Evolutionary conservation across 2,888 invertebrate species (phyloP).

Genomic region (Ornithoptera priamus): DNA sequence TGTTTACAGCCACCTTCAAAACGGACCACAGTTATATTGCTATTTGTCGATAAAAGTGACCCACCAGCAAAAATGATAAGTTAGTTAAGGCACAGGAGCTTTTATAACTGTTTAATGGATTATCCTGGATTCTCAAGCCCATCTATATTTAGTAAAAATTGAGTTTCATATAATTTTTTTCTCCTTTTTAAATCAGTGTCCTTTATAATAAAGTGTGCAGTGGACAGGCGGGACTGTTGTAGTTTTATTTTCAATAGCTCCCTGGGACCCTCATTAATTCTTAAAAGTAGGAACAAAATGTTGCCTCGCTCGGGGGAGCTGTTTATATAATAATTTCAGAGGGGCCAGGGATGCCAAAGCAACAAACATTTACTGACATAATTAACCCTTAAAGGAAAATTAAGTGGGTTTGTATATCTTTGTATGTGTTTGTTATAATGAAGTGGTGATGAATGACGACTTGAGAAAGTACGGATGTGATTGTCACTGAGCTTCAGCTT

Average conservation of each 20-base stretch:
- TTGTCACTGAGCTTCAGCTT: no score
- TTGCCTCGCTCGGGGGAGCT: conserved; percentile 1
- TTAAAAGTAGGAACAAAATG: conserved; percentile 24
- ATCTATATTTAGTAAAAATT: conserved; percentile 21
- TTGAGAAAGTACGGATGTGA: no score
- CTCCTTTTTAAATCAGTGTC: conserved; percentile 21
- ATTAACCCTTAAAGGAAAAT: no score
- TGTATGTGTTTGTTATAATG: no score
- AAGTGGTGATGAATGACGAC: no score
- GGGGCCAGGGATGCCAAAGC: no score
- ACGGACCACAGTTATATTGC: no score
- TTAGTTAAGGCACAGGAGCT: no score
- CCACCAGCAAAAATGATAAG: neutral
- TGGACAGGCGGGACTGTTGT: conserved; percentile 15
- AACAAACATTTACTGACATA: no score
- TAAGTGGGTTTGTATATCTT: no score
- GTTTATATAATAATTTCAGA: conserved; percentile 10
- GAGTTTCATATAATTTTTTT: conserved; percentile 22
- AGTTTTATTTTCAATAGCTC: conserved; percentile 28
- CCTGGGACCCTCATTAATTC: conserved; percentile 26
- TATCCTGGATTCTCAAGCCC: neutral
- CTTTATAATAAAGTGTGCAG: conserved; percentile 28
- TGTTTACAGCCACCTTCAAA: no score
- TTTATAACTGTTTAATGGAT: neutral
- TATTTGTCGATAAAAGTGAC: neutral